These are phyloP conservation scores for Cotesia chilonis DNA, from an alignment of 1,140 invertebrate species.

Conservation along the genomic window DNA sequence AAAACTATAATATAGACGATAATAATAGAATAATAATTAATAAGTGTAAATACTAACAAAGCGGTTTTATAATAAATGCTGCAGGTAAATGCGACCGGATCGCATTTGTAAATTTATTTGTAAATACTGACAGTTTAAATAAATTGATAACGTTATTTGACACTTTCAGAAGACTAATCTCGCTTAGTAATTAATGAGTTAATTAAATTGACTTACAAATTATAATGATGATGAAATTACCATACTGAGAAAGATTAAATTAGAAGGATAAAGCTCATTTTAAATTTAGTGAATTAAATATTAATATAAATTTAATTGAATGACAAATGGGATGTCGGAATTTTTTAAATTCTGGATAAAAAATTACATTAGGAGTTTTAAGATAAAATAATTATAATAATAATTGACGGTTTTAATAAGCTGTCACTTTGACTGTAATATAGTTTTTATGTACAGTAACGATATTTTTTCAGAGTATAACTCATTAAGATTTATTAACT, in stretches of 20 bases:
- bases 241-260: too few relatives aligned
- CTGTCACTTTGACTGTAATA: conserved; percentile 48
- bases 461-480: conserved; percentile 62
- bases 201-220: too few relatives aligned
- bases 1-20: conserved; percentile 12
- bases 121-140: background rate
- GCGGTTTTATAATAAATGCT: background rate
- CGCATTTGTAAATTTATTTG: conserved; percentile 25
- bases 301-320: too few relatives aligned
- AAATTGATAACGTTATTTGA: conserved; percentile 7
- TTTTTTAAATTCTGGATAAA: background rate
- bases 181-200: too few relatives aligned
- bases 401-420: background rate
- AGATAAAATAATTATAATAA: background rate
- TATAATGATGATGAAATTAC: conserved; percentile 4
- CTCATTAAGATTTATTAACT: conserved; percentile 50
- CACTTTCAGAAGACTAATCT: conserved; percentile 8
- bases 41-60: conserved; percentile 13
- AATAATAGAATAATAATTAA: conserved; percentile 10
- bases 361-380: background rate
- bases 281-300: too few relatives aligned
- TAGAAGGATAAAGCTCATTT: too few relatives aligned
- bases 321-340: too few relatives aligned
- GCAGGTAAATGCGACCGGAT: conserved; percentile 12
- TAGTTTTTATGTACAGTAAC: conserved; percentile 57